Evolutionary conservation across 2,888 invertebrate genomes (phyloP).

Genomic region (Standfussiana lucernea): DNA sequence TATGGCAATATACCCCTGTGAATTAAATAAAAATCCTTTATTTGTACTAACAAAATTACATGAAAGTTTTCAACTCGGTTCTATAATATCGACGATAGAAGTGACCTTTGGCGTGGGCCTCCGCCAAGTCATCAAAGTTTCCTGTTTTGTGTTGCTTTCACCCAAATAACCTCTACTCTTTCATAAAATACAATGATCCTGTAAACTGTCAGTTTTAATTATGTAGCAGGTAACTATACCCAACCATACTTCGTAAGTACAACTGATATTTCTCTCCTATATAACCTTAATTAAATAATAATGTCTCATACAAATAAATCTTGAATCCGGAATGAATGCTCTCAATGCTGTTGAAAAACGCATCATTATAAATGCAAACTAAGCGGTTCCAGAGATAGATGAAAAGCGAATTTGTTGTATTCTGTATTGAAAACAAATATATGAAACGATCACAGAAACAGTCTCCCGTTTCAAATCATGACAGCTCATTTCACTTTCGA

Average conservation of each 20-base stretch:
- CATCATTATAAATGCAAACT: not conserved
- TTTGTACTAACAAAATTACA: not conserved
- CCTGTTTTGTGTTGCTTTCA: not conserved
- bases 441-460: not conserved
- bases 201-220: not conserved
- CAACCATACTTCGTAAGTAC: not conserved
- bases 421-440: not conserved
- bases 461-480: too few species aligned
- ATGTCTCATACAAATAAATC: not conserved
- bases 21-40: conserved; percentile 12
- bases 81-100: not conserved
- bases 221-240: not conserved
- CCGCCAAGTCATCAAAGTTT: not conserved
- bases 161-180: not conserved
- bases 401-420: not conserved
- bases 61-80: not conserved
- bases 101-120: not conserved
- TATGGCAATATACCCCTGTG: conserved; percentile 92
- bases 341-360: not conserved
- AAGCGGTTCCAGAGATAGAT: not conserved
- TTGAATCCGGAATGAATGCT: not conserved
- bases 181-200: not conserved
- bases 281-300: not conserved
- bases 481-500: not conserved
- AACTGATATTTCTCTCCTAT: too few species aligned